Conservation (phyloP, 2,797 vertebrate genomes). For the Anniella stebbinsi region DNA sequence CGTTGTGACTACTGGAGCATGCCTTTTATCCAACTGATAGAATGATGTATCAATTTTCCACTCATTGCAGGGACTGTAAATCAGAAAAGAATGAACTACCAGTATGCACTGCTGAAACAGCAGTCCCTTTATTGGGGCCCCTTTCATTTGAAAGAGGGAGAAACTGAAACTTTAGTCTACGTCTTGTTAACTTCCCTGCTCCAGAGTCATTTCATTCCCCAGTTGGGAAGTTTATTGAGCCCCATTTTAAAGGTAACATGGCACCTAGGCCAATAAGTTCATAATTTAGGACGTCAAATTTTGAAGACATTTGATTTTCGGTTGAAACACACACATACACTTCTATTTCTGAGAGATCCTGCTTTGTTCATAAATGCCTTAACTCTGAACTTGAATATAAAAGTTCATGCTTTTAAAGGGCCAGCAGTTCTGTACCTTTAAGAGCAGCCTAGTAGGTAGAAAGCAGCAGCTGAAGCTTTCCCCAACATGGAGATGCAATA, state of each 20-base stretch:
- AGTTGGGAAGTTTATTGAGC: not conserved
- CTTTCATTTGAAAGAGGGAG: not conserved
- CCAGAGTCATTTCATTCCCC: not conserved
- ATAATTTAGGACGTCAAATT: not conserved
- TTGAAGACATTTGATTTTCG: not conserved
- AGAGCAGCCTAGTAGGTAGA: not conserved
- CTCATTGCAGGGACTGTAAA: not conserved
- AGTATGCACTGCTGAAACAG: not conserved
- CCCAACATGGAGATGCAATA: not conserved
- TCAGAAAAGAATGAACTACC: not conserved
- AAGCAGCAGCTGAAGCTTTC: not conserved
- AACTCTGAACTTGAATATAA: not conserved
- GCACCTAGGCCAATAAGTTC: not conserved
- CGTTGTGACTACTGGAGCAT: constrained; percentile 15
- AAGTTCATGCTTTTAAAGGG: not conserved
- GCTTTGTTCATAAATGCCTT: not conserved
- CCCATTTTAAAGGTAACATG: not conserved
- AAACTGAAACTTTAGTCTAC: not conserved
- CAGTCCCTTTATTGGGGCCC: not conserved
- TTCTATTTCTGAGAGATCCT: not conserved
- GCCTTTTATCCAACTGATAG: constrained; percentile 34
- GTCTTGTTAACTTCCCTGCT: not conserved
- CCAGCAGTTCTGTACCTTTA: not conserved
- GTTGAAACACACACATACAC: too few species aligned
- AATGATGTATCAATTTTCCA: constrained; percentile 12